These are phyloP conservation scores for Melinaea menophilus DNA, from an alignment of 2,888 invertebrate species.

Conservation along the genomic window DNA sequence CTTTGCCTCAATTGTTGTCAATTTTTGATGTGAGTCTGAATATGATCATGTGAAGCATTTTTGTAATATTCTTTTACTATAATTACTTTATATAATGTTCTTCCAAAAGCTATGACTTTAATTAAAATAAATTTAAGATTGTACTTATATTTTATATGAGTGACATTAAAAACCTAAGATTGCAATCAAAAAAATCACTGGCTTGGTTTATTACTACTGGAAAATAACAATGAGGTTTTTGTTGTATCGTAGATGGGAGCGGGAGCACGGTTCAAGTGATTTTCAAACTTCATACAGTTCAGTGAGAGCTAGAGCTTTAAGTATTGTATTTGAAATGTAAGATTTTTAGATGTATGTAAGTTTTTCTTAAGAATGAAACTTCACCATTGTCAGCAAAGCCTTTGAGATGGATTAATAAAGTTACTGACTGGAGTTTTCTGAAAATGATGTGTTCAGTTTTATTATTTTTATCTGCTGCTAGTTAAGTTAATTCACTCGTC, in stretches of 20 bases:
- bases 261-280: conserved; percentile 4
- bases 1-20: background rate
- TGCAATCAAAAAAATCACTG: background rate
- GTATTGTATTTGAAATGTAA: conserved; percentile 2
- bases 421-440: background rate
- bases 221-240: background rate
- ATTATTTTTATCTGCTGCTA: too few species aligned
- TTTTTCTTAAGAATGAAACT: conserved; percentile 6
- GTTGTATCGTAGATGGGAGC: background rate
- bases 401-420: conserved; percentile 6
- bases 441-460: too few species aligned
- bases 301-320: background rate
- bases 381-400: conserved; percentile 4
- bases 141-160: background rate
- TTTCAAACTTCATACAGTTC: conserved; percentile 1
- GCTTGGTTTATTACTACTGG: background rate
- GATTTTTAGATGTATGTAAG: conserved; percentile 2
- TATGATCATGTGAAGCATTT: background rate
- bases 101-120: background rate
- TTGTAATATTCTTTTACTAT: background rate
- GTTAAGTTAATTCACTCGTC: too few species aligned
- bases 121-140: too few species aligned
- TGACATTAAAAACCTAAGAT: background rate
- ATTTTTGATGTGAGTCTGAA: background rate
- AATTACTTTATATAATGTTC: background rate